phyloP scores from a whole-genome alignment of 2,888 invertebrate genomes.

The Nemapogon koenigi region DNA sequence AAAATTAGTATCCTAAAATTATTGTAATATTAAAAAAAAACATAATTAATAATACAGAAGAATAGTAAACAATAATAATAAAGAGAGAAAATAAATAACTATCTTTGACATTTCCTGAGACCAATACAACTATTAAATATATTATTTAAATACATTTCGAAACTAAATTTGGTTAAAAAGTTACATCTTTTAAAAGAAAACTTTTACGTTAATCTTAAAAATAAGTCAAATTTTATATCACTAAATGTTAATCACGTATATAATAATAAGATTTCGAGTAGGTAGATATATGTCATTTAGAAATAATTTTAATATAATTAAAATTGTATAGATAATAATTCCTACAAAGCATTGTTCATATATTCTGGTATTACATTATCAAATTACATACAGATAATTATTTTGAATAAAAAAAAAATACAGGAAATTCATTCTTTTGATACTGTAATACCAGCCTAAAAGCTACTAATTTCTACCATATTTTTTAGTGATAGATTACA shows the following conservation, averaged over 20 bases:
- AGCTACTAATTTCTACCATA: no score
- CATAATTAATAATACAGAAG: neutral
- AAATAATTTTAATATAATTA: no score
- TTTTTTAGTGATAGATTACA: no score
- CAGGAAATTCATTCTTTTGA: no score
- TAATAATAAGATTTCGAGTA: no score
- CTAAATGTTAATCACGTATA: constrained; percentile 34
- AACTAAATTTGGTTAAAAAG: constrained; percentile 53
- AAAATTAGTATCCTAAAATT: no score
- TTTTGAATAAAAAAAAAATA: no score
- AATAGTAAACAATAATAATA: neutral
- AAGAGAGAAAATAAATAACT: constrained; percentile 28
- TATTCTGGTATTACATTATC: no score
- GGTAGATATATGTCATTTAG: no score
- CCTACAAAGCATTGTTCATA: no score
- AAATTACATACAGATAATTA: no score
- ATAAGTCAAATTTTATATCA: constrained; percentile 32
- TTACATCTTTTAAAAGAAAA: constrained; percentile 25
- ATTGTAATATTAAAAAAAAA: neutral
- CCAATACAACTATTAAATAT: constrained; percentile 35
- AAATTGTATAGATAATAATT: neutral
- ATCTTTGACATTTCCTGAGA: constrained; percentile 60
- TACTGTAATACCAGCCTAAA: no score
- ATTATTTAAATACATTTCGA: constrained; percentile 26
- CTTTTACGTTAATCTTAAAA: constrained; percentile 28